These are phyloP conservation scores for Uropsilus gracilis DNA, from an alignment of 2,113 vertebrate genomes.

Conservation along the genomic window DNA sequence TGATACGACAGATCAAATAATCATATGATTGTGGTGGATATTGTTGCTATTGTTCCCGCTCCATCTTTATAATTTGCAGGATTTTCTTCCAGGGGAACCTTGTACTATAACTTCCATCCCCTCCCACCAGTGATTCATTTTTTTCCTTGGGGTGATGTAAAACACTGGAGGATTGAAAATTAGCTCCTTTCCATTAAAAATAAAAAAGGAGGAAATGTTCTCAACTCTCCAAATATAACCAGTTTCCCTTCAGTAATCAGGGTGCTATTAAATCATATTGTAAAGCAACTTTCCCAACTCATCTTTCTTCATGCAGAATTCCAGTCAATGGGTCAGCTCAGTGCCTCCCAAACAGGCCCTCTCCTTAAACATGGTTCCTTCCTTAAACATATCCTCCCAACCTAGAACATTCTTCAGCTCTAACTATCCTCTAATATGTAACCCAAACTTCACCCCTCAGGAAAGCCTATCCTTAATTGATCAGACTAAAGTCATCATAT, in stretches of 20 bases:
- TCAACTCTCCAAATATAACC: not conserved
- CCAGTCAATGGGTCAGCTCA: not conserved
- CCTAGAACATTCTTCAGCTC: not conserved
- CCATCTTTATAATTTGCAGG: not conserved
- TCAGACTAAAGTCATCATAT: not conserved
- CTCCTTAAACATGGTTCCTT: not conserved
- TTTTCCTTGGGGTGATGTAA: not conserved
- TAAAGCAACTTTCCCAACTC: not conserved
- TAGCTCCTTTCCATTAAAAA: not conserved
- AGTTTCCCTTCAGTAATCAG: not conserved
- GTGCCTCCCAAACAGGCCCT: not conserved
- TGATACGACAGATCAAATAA: not conserved
- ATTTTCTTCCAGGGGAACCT: not conserved
- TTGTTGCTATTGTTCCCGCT: not conserved
- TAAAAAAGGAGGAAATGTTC: not conserved
- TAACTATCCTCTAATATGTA: not conserved
- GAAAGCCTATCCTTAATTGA: not conserved
- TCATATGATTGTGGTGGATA: not conserved
- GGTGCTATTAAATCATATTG: not conserved
- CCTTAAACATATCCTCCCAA: not conserved
- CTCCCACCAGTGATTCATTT: not conserved
- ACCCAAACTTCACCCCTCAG: not conserved
- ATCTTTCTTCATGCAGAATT: not conserved
- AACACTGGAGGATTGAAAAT: not conserved
- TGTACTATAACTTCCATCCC: not conserved